Evolutionary conservation across 2,797 vertebrate species (phyloP).

Genomic region (Chelonia mydas): DNA sequence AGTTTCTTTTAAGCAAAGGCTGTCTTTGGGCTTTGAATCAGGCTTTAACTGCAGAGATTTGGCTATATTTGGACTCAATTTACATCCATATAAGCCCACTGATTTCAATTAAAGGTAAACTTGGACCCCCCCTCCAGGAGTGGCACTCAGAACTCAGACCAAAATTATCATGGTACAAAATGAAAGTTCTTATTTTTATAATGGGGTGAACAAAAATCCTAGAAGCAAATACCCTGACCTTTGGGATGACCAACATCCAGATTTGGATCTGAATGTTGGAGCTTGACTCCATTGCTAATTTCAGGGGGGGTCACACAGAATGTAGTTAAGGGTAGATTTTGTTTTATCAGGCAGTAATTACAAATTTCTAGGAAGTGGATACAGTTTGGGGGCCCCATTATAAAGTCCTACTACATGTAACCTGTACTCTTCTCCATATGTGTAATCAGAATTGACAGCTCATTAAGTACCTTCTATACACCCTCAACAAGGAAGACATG

Average conservation of each 20-base stretch:
- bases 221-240: background rate
- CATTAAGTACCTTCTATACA: slow-evolving; percentile 32
- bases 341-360: background rate
- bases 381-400: background rate
- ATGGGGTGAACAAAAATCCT: background rate
- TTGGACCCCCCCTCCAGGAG: background rate
- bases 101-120: background rate
- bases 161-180: background rate
- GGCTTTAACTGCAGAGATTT: background rate
- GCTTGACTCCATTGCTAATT: background rate
- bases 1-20: background rate
- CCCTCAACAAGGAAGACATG: slow-evolving; percentile 5
- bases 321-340: background rate
- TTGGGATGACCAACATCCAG: background rate
- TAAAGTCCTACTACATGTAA: background rate
- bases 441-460: background rate
- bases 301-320: background rate
- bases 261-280: background rate
- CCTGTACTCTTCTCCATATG: background rate
- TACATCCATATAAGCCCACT: background rate
- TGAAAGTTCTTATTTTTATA: background rate
- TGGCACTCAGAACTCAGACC: background rate
- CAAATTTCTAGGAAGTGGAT: background rate
- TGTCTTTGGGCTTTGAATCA: background rate
- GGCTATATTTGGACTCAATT: background rate